These are phyloP conservation scores for Zophobas morio DNA, from an alignment of 1,140 invertebrate genomes.

Conservation along the genomic window DNA sequence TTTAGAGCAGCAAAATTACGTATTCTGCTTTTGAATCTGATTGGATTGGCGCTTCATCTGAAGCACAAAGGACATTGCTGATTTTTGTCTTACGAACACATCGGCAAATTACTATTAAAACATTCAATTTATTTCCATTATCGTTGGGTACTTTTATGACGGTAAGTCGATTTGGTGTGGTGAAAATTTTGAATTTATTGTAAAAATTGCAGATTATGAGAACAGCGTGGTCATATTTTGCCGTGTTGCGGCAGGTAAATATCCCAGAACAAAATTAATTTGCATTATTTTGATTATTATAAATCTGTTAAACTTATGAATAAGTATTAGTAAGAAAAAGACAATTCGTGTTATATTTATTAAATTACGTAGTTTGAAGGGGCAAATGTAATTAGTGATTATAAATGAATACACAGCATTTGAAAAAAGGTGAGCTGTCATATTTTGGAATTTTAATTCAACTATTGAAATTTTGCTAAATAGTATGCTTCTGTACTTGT, in stretches of 20 bases:
- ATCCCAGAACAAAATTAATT: too few species aligned
- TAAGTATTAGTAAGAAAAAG: too few species aligned
- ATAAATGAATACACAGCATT: too few species aligned
- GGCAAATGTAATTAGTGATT: too few species aligned
- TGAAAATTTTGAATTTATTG: neutral
- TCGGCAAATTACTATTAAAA: neutral
- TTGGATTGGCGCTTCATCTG: neutral
- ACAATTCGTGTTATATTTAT: too few species aligned
- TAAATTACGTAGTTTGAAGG: too few species aligned
- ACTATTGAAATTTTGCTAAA: too few species aligned
- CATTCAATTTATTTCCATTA: neutral
- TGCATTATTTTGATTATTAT: too few species aligned
- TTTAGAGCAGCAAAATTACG: neutral
- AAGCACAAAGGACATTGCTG: neutral
- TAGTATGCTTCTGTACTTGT: too few species aligned
- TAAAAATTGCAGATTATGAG: conserved; percentile 1
- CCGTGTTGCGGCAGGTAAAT: neutral
- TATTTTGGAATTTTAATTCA: too few species aligned
- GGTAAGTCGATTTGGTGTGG: neutral
- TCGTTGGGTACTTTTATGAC: neutral
- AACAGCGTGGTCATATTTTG: conserved; percentile 6
- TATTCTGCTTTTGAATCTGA: neutral
- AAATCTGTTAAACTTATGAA: too few species aligned
- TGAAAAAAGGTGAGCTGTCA: too few species aligned
- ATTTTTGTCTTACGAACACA: neutral